Percentiles rank a stretch among this genome's conserved stretches.
These are phyloP conservation scores for Pimpla rufipes DNA, from an alignment of 2,888 invertebrate genomes.

Conservation along the genomic window DNA sequence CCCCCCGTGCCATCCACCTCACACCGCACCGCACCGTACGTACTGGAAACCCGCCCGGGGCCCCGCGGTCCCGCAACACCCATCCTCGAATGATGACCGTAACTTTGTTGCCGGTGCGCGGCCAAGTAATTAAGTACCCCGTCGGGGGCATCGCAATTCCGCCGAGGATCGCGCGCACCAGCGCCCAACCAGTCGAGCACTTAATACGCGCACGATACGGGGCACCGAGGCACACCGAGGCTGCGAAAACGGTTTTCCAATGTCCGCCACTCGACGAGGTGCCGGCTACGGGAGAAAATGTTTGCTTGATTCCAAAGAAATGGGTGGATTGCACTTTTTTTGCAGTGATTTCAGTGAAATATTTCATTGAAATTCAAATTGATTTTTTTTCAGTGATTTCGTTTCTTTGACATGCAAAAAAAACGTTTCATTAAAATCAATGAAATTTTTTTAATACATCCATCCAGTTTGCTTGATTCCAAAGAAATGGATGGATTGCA, in stretches of 20 bases:
- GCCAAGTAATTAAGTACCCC: conserved; percentile 64
- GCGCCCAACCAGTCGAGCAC: background rate
- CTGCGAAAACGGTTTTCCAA: background rate
- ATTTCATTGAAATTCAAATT: background rate
- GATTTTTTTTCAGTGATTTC: background rate
- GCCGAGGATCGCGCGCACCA: conserved; percentile 9
- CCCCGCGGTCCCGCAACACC: background rate
- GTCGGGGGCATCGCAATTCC: conserved; percentile 40
- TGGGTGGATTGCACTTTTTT: background rate
- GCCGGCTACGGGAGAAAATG: background rate
- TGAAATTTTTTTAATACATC: no score
- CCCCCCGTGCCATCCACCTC: conserved; percentile 28
- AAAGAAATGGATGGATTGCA: no score
- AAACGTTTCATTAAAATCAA: no score
- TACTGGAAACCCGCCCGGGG: conserved; percentile 41
- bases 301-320: background rate
- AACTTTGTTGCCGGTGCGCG: conserved; percentile 45
- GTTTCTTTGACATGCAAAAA: no score
- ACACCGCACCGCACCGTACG: conserved; percentile 24
- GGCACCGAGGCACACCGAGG: background rate
- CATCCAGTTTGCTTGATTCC: no score
- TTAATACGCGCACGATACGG: conserved; percentile 32
- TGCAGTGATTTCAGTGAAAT: background rate
- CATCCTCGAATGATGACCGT: conserved; percentile 60
- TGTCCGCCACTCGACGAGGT: background rate